Conservation (phyloP, 2,888 invertebrate species). For the Limnephilus auricula region DNA sequence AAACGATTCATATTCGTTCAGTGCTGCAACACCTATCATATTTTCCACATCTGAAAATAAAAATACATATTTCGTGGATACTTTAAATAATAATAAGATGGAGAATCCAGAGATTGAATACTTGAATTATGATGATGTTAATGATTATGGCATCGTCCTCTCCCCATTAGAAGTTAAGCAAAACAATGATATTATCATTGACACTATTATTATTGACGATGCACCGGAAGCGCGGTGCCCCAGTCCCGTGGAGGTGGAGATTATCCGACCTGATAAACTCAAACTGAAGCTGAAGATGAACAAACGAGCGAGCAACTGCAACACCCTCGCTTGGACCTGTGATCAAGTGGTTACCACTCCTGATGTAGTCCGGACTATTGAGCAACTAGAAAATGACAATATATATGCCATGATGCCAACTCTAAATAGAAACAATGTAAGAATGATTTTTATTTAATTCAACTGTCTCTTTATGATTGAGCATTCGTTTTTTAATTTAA, state of each 20-base stretch:
- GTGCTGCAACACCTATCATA: not conserved
- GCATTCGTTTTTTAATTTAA: not conserved
- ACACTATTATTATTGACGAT: conserved; percentile 46
- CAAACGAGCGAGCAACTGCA: not conserved
- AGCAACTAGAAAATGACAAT: conserved; percentile 75
- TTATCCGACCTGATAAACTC: not conserved
- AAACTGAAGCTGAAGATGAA: conserved; percentile 35
- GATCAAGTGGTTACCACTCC: conserved; percentile 72
- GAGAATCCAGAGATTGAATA: conserved; percentile 16
- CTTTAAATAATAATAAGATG: not conserved
- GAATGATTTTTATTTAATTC: conserved; percentile 16
- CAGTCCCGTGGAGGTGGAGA: not conserved
- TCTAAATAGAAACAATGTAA: conserved; percentile 41
- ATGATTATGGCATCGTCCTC: conserved; percentile 24
- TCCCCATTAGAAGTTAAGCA: conserved; percentile 43
- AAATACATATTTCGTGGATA: conserved; percentile 5
- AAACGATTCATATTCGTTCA: not conserved
- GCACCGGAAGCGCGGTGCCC: not conserved
- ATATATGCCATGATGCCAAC: conserved; percentile 22
- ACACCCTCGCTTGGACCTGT: not conserved
- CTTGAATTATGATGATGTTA: conserved; percentile 25
- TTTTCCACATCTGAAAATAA: conserved; percentile 14
- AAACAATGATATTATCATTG: conserved; percentile 54
- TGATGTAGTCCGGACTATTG: conserved; percentile 74
- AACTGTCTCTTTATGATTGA: not conserved